Evolutionary conservation across 2,888 invertebrate genomes (phyloP).

Genomic region (Ceratothoa steindachneri): DNA sequence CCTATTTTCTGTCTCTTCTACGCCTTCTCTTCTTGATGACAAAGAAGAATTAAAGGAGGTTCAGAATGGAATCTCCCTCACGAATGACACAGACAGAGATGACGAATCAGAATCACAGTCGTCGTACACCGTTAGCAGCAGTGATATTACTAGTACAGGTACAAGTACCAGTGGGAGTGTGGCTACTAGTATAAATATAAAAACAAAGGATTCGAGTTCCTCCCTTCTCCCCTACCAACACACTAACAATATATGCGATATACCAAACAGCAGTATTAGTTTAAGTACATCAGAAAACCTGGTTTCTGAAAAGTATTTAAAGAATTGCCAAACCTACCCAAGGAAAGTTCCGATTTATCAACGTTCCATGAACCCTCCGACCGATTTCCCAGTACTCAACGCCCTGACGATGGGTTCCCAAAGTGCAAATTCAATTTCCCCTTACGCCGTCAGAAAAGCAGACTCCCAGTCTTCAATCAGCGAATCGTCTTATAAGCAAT

Average conservation of each 20-base stretch:
- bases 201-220: not conserved
- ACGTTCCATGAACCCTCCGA: not conserved
- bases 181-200: not conserved
- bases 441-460: not conserved
- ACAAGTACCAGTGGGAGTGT: not conserved
- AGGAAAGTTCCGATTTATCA: not conserved
- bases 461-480: not conserved
- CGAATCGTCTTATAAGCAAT: not conserved
- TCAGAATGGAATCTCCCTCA: not conserved
- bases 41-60: not conserved
- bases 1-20: not conserved
- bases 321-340: not conserved
- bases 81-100: not conserved
- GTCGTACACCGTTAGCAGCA: not conserved
- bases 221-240: not conserved
- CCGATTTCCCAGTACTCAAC: too few relatives aligned
- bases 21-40: not conserved
- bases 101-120: slow-evolving; percentile 1
- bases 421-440: not conserved
- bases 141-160: not conserved
- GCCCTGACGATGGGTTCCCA: not conserved
- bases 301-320: not conserved
- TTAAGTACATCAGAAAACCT: not conserved
- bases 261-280: not conserved
- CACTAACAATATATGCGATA: not conserved